Evolutionary conservation across 2,888 invertebrate species (phyloP).

Genomic region (Atethmia centrago): DNA sequence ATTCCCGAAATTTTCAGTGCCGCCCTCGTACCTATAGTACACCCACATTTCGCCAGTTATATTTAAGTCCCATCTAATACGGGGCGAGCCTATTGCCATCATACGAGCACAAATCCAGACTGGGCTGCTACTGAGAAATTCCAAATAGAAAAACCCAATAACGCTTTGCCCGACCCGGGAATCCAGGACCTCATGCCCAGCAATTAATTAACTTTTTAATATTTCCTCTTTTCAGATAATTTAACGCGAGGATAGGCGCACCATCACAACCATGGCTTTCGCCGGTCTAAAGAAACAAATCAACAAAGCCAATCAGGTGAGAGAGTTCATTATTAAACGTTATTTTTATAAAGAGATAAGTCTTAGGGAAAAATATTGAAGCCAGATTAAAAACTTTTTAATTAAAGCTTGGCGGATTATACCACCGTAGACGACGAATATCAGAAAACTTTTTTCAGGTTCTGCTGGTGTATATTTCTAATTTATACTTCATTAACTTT

Average conservation of each 20-base stretch:
- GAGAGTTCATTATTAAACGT: constrained; percentile 65
- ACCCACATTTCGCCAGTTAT: no score
- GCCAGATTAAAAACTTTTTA: constrained; percentile 74
- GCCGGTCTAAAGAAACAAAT: constrained; percentile 99
- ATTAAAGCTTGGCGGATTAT: constrained; percentile 70
- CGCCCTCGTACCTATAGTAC: no score
- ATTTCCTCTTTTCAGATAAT: constrained; percentile 75
- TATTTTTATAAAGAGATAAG: constrained; percentile 48
- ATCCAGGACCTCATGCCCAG: no score
- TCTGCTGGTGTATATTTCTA: constrained; percentile 16
- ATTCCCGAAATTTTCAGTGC: no score
- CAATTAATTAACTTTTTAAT: constrained; percentile 1
- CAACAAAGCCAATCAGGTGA: constrained; percentile 99
- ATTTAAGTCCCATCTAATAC: no score
- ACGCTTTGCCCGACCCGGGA: no score
- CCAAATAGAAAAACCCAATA: no score
- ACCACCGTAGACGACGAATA: constrained; percentile 62
- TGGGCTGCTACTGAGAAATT: no score
- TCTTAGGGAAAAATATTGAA: constrained; percentile 58
- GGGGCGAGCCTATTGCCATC: no score
- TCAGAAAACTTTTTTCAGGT: constrained; percentile 64
- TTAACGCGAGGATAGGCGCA: constrained; percentile 68
- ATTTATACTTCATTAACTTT: neutral
- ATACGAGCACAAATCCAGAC: no score
- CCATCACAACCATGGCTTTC: constrained; percentile 96